These are phyloP conservation scores for Muntiacus muntjak DNA, from an alignment of 2,113 vertebrate genomes.

Conservation along the genomic window DNA sequence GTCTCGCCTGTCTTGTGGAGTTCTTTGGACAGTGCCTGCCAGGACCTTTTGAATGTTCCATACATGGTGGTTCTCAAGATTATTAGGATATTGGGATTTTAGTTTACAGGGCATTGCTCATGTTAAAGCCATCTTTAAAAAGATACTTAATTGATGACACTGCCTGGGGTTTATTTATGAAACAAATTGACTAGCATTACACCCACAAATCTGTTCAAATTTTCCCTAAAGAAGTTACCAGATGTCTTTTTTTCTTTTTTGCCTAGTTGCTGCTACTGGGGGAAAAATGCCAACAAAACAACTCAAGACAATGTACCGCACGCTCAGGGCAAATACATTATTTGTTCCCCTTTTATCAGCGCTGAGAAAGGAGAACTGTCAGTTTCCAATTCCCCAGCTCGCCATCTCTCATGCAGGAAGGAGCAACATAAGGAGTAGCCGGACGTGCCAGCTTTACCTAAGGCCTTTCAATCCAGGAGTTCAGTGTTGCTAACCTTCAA, in stretches of 20 bases:
- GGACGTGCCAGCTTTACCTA: neutral
- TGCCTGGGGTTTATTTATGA: conserved; percentile 57
- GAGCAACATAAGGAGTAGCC: neutral
- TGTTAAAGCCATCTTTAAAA: neutral
- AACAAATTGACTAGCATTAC: conserved; percentile 38
- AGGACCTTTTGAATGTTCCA: too few relatives aligned
- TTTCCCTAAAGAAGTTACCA: conserved; percentile 47
- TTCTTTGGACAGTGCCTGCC: neutral
- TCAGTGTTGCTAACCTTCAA: neutral
- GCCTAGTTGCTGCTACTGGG: neutral
- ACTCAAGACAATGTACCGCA: neutral
- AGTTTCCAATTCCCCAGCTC: neutral
- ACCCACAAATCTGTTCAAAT: conserved; percentile 54
- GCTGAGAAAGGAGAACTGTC: neutral
- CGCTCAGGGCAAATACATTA: neutral
- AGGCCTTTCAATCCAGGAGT: neutral
- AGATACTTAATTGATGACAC: conserved; percentile 31
- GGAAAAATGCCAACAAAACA: neutral
- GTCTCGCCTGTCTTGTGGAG: neutral
- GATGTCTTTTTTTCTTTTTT: neutral
- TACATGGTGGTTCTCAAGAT: neutral
- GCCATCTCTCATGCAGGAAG: neutral
- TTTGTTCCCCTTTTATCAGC: conserved; percentile 41
- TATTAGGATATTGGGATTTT: neutral
- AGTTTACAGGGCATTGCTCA: neutral